phyloP scores from a whole-genome alignment of 2,113 vertebrate genomes.

The Larimichthys polyactis region DNA sequence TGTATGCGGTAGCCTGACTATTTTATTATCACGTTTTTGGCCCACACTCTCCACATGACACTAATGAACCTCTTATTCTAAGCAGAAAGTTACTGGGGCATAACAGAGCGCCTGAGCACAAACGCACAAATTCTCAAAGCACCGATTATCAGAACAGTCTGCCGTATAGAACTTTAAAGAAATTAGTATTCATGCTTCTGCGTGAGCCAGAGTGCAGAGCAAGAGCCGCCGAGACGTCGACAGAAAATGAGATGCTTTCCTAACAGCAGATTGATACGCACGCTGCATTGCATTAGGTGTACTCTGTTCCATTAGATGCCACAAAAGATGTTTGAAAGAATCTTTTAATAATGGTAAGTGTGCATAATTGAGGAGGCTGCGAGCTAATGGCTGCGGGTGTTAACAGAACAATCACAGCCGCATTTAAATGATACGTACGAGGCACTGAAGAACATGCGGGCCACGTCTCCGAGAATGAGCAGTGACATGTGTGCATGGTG shows the following conservation, averaged over 20 bases:
- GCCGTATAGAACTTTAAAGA: constrained; percentile 31
- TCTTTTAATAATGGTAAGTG: constrained; percentile 63
- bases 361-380: constrained; percentile 51
- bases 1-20: too few relatives aligned
- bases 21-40: neutral
- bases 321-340: constrained; percentile 59
- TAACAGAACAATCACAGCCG: constrained; percentile 28
- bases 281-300: constrained; percentile 51
- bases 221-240: too few relatives aligned
- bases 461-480: too few relatives aligned
- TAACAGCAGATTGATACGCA: constrained; percentile 26
- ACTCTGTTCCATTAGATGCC: constrained; percentile 40
- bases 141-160: constrained; percentile 27
- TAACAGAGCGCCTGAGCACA: constrained; percentile 5
- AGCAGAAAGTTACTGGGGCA: neutral
- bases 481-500: too few relatives aligned
- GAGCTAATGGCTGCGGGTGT: neutral
- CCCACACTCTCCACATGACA: neutral
- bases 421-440: constrained; percentile 40
- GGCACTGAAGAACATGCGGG: constrained; percentile 20
- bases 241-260: constrained; percentile 45
- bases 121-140: constrained; percentile 20
- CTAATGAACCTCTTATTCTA: constrained; percentile 1
- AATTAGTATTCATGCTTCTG: constrained; percentile 15
- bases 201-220: neutral